Evolutionary conservation across 2,113 vertebrate genomes (phyloP), one percentile per base, ranked within the genome.

Genomic region (Vulpes lagopus): DNA sequence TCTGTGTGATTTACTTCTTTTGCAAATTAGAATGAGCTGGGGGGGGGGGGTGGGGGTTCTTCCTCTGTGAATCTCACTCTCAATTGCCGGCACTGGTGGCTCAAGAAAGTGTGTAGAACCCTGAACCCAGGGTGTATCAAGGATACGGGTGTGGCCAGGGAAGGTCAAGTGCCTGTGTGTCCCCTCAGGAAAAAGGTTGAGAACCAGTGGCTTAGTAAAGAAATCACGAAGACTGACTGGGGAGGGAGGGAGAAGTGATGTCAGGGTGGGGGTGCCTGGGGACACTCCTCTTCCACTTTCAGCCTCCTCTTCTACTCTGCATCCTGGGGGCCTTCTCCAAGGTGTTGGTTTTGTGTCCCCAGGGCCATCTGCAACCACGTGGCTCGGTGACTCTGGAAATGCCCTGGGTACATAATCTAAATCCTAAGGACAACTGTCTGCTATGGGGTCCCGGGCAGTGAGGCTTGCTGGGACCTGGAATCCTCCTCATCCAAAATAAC

Each of bases 261-360:
- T 32, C 3, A 2, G 43, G 1, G 0, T 11, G 12, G 6, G 11
- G 3, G 4, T 71, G 20, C 32, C 57, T 27, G 1, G 0, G 79
- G 19, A 27, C 23, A 3, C 0, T 12, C 10, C 4, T 7, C 3
- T 35, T 82, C 15, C 30, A 27, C 25, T 57, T 30, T 65, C 3
- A 16, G 30, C 32, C 49, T 35, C 87, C 23, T 59, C 27, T 71
- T 69, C 78, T 65, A 3, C 19, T 51, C 35, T 3, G 2, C 0
- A 2, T 55, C 16, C 53, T 23, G 19, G 16, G 51, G 62, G 20
- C 7, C 76, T 91, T 91, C 60, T 59, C 51, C 32, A 76, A 27
- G 1, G 73, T 19, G 22, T 12, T 57, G 3, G 27, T 17, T 53
- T 60, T 10, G 4, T 19, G 20, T 84, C 32, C 59, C 55, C 43